Evolutionary conservation across 2,797 vertebrate species (phyloP), one percentile per base, ranked within the genome.

Genomic region (Schizopygopsis malacanthus): DNA sequence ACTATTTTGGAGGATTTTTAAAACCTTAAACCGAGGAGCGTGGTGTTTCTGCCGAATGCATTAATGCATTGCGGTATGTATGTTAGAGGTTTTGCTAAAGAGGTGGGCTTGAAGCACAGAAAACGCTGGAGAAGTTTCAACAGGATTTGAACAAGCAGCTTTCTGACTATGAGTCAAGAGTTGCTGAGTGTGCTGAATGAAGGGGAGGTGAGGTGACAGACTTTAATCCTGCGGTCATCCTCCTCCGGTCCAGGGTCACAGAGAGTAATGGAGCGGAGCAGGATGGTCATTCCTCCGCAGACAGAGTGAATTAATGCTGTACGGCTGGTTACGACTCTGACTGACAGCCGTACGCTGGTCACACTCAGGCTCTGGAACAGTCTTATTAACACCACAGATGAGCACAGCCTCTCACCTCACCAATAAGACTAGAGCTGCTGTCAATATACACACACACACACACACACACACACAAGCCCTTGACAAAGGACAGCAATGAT

Each of bases 211-310:
- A 65, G 54, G 82, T 84, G 82, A 77, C 63, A 56, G 45, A 76
- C 82, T 84, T 69, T 84, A 84, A 84, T 84, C 80, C 69, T 20
- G 13, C 25, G 45, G 45, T 45, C 77, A 28, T 54, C 82, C 56
- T 80, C 69, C 52, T 54, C 47, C 56, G 47, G 83, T 72, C 73
- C 85, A 81, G 83, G 81, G 86, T 83, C 87, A 83, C 47, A 52
- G 79, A 65, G 85, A 50, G 79, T 89, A 90, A 90, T 90, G 88
- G 89, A 89, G 86, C 84, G 70, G 54, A 83, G 79, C 82, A 22
- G 63, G n/a, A 20, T 50, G 86, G 88, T 72, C 87, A 87, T 82
- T 86, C 73, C 79, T 87, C 84, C 16, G 43, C 75, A 56, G 79
- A 83, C 75, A 52, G 50, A 82, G 82, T 85, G 82, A 90, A 90